Percentiles rank a stretch among this genome's conserved stretches.
These are phyloP conservation scores for Panopea generosa DNA, from an alignment of 2,888 invertebrate genomes.

Conservation along the genomic window DNA sequence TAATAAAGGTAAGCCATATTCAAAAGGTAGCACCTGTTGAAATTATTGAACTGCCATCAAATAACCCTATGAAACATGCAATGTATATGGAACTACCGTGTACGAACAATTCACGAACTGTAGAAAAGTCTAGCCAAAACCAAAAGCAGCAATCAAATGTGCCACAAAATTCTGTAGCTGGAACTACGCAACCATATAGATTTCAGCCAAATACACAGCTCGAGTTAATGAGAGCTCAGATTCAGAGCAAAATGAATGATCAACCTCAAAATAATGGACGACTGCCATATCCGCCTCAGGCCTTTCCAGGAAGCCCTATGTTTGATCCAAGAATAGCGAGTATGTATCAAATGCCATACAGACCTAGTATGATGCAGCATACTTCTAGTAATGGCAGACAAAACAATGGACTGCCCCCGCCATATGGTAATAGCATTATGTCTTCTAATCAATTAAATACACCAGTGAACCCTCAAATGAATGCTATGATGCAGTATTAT, in stretches of 20 bases:
- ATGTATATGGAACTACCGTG: slow-evolving; percentile 75
- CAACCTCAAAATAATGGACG: too few relatives aligned
- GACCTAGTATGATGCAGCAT: background rate
- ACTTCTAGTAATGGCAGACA: background rate
- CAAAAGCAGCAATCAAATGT: background rate
- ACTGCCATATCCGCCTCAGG: background rate
- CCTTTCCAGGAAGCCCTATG: slow-evolving; percentile 29
- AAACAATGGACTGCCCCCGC: background rate
- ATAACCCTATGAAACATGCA: slow-evolving; percentile 82
- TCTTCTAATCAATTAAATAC: too few relatives aligned
- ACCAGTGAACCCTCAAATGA: slow-evolving; percentile 1
- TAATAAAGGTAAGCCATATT: slow-evolving; percentile 78
- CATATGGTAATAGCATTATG: background rate
- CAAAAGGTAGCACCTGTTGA: slow-evolving; percentile 69
- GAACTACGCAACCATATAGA: slow-evolving; percentile 34
- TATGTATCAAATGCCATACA: slow-evolving; percentile 40
- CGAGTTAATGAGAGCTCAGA: slow-evolving; percentile 19
- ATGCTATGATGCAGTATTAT: slow-evolving; percentile 52
- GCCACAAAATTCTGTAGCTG: background rate
- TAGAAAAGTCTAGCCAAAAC: background rate
- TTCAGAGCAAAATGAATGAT: slow-evolving; percentile 7
- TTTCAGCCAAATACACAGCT: slow-evolving; percentile 39
- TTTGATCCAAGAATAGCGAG: slow-evolving; percentile 42
- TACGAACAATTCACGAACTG: slow-evolving; percentile 29
- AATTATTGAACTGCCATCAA: slow-evolving; percentile 78